Percentiles rank a stretch among this genome's conserved stretches.
Evolutionary conservation across 1,140 invertebrate species (phyloP).

Genomic region (Limonius californicus): DNA sequence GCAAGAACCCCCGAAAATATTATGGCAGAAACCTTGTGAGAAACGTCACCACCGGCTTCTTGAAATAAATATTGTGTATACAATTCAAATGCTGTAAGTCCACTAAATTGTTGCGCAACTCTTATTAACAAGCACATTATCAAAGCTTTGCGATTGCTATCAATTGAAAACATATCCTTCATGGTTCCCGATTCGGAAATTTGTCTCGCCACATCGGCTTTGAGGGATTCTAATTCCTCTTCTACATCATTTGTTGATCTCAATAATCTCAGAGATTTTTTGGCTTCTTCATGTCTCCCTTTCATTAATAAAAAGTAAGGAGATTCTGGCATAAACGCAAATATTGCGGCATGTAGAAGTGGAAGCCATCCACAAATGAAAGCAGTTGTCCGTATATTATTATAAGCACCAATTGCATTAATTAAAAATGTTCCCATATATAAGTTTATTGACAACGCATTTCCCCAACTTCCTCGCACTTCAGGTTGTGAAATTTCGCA

Average conservation of each 20-base stretch:
- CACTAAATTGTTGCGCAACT: constrained; percentile 24
- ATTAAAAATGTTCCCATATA: constrained; percentile 50
- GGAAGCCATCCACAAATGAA: constrained; percentile 10
- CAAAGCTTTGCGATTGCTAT: constrained; percentile 49
- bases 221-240: too few species aligned
- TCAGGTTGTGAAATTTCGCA: constrained; percentile 28
- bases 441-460: constrained; percentile 49
- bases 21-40: constrained; percentile 22
- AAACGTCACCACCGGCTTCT: too few species aligned
- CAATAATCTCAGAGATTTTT: constrained; percentile 33
- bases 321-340: constrained; percentile 27
- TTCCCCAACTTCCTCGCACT: constrained; percentile 33
- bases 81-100: constrained; percentile 26
- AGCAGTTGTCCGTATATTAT: constrained; percentile 50
- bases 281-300: constrained; percentile 28
- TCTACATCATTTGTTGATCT: too few species aligned
- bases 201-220: too few species aligned
- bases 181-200: constrained; percentile 26
- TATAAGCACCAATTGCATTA: constrained; percentile 52
- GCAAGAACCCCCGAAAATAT: too few species aligned
- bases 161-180: constrained; percentile 39
- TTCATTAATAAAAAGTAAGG: constrained; percentile 39
- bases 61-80: too few species aligned
- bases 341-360: constrained; percentile 8
- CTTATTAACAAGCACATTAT: constrained; percentile 15